phyloP scores from a whole-genome alignment of 2,888 invertebrate species.

The Apotomis capreana region DNA sequence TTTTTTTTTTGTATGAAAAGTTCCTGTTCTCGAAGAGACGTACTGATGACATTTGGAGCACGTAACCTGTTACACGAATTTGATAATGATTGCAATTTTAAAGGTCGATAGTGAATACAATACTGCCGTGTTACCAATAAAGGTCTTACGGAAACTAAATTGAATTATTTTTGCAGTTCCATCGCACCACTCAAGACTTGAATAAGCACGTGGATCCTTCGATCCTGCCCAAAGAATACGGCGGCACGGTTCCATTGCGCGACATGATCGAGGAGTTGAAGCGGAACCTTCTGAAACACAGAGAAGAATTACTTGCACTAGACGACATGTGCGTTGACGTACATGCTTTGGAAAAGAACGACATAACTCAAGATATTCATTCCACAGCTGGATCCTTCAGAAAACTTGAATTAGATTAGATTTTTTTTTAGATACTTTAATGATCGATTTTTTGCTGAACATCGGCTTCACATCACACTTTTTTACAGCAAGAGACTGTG shows the following conservation, averaged over 20 bases:
- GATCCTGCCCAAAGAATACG: slow-evolving; percentile 93
- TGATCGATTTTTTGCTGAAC: too few species aligned
- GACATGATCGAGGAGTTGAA: slow-evolving; percentile 92
- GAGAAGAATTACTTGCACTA: slow-evolving; percentile 86
- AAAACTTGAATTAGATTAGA: slow-evolving; percentile 91
- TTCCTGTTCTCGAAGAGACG: too few species aligned
- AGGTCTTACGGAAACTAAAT: too few species aligned
- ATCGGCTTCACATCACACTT: too few species aligned
- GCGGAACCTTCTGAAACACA: slow-evolving; percentile 84
- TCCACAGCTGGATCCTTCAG: slow-evolving; percentile 93
- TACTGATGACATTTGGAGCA: too few species aligned
- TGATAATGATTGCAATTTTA: too few species aligned
- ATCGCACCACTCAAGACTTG: slow-evolving; percentile 89
- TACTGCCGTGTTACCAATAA: too few species aligned
- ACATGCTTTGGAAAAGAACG: slow-evolving; percentile 82
- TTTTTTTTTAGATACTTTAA: neutral
- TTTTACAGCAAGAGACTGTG: neutral
- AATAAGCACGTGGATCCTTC: slow-evolving; percentile 87
- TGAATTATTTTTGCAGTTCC: slow-evolving; percentile 82
- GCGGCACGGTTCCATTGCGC: slow-evolving; percentile 90
- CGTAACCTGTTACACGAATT: too few species aligned
- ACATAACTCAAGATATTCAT: slow-evolving; percentile 87
- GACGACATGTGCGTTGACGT: slow-evolving; percentile 91
- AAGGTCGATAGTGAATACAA: too few species aligned
- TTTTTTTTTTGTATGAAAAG: too few species aligned